Evolutionary conservation across 1,140 invertebrate species (phyloP), one percentile per base, ranked within the genome.

Genomic region (Apis cerana): DNA sequence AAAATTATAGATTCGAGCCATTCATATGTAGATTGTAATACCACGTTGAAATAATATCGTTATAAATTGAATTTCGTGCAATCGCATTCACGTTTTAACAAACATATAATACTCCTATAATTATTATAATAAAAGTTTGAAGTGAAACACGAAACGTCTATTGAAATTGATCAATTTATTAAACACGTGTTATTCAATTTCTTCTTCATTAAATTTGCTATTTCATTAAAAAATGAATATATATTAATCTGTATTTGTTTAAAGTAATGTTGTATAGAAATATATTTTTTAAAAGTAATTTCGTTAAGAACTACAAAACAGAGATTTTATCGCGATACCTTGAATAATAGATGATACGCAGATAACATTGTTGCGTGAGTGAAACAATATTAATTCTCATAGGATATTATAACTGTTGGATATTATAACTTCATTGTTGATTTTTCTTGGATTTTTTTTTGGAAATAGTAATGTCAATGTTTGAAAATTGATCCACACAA

Each of bases 341-440:
- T 85, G 84, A 88, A 85, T 78, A 78, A 77, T n/a, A 81, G 68
- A 80, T 74, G 72, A 56, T 82, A 76, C 75, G 54, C 33, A 74
- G 77, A 76, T 72, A 82, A 76, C 75, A 88, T 85, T 88, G 80
- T 88, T 88, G 76, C 87, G 80, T 64, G 87, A 56, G 54, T 70
- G 75, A 76, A 88, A 88, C 54, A 69, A 75, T 72, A 87, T 80
- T 85, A 72, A 75, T 70, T 74, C 71, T 85, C 84, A 76, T 88
- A 58, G 59, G 65, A 85, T 59, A n/a, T n/a, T n/a, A n/a, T n/a
- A n/a, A n/a, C n/a, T n/a, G 70, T 82, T 74, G 67, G 70, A 67
- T 65, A 81, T 85, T 76, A 74, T 80, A 76, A 85, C 83, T 69
- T 33, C 59, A 23, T 64, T 64, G 27, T 64, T 64, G 17, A 15